phyloP scores from a whole-genome alignment of 2,888 invertebrate species.

The Zonitis immaculata region DNA sequence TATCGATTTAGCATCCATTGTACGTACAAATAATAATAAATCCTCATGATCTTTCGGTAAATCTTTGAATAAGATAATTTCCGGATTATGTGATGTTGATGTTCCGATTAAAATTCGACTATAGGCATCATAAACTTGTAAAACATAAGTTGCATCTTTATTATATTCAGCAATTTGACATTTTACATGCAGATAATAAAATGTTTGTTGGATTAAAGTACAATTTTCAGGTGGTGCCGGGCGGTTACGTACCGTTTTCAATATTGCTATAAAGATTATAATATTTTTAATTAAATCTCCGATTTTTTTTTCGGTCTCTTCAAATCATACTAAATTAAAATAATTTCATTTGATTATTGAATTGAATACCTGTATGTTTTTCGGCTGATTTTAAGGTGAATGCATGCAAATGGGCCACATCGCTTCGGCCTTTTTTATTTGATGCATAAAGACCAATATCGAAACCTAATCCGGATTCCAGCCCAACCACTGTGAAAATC shows the following conservation, averaged over 20 bases:
- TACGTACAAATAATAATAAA: slow-evolving; percentile 51
- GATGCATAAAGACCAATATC: slow-evolving; percentile 64
- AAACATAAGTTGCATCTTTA: slow-evolving; percentile 46
- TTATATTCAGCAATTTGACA: slow-evolving; percentile 47
- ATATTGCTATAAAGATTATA: neutral
- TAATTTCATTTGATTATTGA: no score
- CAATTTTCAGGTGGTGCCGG: slow-evolving; percentile 54
- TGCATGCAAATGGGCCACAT: slow-evolving; percentile 60
- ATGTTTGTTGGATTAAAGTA: slow-evolving; percentile 49
- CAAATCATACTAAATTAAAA: no score
- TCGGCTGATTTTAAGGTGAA: slow-evolving; percentile 69
- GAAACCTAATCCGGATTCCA: slow-evolving; percentile 65
- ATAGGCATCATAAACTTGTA: slow-evolving; percentile 54
- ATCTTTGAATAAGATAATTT: slow-evolving; percentile 49
- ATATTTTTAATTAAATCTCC: no score
- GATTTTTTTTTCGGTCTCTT: no score
- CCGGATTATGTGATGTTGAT: slow-evolving; percentile 50
- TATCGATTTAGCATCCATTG: slow-evolving; percentile 50
- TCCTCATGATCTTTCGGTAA: slow-evolving; percentile 47
- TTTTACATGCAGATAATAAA: slow-evolving; percentile 49
- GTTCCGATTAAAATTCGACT: slow-evolving; percentile 51
- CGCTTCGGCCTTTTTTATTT: slow-evolving; percentile 69
- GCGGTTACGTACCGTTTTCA: slow-evolving; percentile 19
- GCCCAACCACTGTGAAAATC: slow-evolving; percentile 60
- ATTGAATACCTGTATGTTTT: slow-evolving; percentile 66